Conservation (phyloP, 2,113 vertebrate genomes). For the Protobothrops mucrosquamatus region DNA sequence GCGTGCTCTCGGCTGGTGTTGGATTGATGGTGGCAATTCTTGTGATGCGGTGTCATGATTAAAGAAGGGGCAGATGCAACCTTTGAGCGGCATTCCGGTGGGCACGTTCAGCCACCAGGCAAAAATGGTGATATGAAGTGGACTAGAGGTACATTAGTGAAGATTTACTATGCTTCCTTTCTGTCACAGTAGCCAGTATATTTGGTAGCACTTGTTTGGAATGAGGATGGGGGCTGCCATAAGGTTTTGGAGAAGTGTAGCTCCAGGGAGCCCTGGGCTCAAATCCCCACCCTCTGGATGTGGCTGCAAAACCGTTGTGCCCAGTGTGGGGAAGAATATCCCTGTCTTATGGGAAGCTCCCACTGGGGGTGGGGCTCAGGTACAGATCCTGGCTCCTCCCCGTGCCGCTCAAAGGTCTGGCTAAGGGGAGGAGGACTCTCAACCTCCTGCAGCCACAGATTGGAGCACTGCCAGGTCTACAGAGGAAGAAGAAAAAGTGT, state of each 20-base stretch:
- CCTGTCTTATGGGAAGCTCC: neutral
- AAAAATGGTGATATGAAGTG: neutral
- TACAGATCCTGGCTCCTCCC: neutral
- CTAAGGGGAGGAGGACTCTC: neutral
- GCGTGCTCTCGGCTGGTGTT: neutral
- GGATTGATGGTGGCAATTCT: neutral
- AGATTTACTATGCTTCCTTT: neutral
- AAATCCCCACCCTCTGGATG: neutral
- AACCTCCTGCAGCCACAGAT: neutral
- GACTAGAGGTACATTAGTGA: neutral
- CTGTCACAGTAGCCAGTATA: neutral
- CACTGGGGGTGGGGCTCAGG: neutral
- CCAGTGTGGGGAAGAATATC: neutral
- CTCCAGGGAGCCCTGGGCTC: neutral
- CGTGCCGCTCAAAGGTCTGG: neutral
- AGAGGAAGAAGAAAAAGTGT: neutral
- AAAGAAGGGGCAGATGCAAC: neutral
- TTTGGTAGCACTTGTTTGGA: neutral
- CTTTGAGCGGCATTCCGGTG: neutral
- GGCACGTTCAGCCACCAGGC: neutral
- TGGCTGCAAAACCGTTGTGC: neutral
- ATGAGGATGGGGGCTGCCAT: neutral
- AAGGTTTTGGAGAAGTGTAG: neutral
- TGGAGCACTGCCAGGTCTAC: neutral
- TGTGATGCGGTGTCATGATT: neutral